phyloP scores from a whole-genome alignment of 2,888 invertebrate genomes.

The Coenonympha glycerion region DNA sequence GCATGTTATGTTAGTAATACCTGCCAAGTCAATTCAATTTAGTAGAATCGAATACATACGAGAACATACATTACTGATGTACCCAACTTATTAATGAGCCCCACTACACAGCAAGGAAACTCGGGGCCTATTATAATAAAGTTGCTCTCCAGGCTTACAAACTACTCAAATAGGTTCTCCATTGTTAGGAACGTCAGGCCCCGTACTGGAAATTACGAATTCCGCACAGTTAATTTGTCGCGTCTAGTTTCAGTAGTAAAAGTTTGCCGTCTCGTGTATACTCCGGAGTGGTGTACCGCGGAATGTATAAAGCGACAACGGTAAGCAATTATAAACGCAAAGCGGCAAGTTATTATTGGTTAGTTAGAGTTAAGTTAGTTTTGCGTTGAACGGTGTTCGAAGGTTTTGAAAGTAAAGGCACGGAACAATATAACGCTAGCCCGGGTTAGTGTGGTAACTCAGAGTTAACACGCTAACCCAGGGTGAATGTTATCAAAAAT shows the following conservation, averaged over 20 bases:
- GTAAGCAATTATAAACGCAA: background rate
- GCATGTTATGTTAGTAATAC: too few species aligned
- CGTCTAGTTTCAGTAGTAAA: constrained; percentile 11
- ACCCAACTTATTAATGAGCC: constrained; percentile 4
- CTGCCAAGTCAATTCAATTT: too few species aligned
- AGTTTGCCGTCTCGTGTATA: constrained; percentile 15
- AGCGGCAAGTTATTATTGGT: background rate
- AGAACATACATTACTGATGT: background rate
- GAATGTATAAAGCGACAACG: background rate
- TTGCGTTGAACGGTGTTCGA: too few species aligned
- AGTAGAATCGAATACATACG: too few species aligned
- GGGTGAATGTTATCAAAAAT: too few species aligned
- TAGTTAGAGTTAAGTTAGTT: too few species aligned
- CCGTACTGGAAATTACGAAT: constrained; percentile 22
- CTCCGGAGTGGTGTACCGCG: constrained; percentile 1
- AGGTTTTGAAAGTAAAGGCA: too few species aligned
- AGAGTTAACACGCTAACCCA: too few species aligned
- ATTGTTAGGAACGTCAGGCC: constrained; percentile 16
- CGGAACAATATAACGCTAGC: too few species aligned
- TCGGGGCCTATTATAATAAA: constrained; percentile 5
- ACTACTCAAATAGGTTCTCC: constrained; percentile 11
- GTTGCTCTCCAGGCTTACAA: constrained; percentile 3
- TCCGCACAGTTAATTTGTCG: constrained; percentile 28
- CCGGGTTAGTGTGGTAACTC: too few species aligned
- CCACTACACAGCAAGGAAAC: background rate